phyloP scores from a whole-genome alignment of 2,888 invertebrate species.

The Girardia tigrina region DNA sequence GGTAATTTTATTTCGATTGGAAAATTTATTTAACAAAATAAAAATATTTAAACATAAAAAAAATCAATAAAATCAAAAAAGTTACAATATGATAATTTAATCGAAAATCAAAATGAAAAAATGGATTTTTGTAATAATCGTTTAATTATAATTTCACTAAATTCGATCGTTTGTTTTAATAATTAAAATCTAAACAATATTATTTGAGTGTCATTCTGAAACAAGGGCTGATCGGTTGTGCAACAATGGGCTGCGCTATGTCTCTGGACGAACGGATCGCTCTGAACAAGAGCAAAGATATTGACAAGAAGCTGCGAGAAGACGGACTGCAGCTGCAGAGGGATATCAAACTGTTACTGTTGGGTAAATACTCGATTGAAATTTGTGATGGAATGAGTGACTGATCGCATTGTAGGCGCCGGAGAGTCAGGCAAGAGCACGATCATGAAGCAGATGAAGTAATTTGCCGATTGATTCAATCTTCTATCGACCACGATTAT shows the following conservation, averaged over 20 bases:
- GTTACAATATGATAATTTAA: no score
- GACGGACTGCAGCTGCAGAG: conserved; percentile 94
- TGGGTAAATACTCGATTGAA: conserved; percentile 59
- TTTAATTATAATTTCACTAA: no score
- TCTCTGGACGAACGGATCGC: conserved; percentile 97
- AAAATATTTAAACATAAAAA: no score
- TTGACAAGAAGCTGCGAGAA: conserved; percentile 92
- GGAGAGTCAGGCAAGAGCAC: not conserved
- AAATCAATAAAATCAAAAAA: no score
- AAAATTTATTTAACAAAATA: no score
- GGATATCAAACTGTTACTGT: conserved; percentile 88
- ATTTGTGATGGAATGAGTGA: not conserved
- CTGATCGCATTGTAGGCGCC: not conserved
- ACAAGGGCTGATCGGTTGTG: not conserved
- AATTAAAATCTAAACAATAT: not conserved
- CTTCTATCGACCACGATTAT: no score
- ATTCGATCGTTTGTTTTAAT: not conserved
- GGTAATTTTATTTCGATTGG: no score
- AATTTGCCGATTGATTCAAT: no score
- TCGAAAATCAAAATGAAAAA: no score
- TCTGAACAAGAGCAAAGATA: conserved; percentile 85
- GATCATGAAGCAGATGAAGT: not conserved
- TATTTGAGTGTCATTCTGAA: not conserved
- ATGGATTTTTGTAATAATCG: no score
- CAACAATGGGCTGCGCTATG: conserved; percentile 91